A percentile compares a stretch with the other conserved stretches of the same genome.
These are phyloP conservation scores for Mionectes olivaceus DNA, from an alignment of 2,797 vertebrate genomes.

Conservation along the genomic window DNA sequence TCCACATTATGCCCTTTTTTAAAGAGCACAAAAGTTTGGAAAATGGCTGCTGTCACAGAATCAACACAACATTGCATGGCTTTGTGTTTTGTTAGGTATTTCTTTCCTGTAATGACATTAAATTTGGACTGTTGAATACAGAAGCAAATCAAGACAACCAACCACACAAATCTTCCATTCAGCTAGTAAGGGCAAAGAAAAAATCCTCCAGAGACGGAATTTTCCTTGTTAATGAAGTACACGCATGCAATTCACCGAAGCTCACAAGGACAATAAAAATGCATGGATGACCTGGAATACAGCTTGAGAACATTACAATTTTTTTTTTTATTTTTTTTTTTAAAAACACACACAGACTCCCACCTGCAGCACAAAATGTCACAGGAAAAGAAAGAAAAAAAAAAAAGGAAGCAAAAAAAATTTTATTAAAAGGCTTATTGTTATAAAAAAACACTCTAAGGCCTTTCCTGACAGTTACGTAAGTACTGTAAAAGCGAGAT, in stretches of 20 bases:
- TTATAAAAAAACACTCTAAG: conserved; percentile 42
- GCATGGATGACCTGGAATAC: not conserved
- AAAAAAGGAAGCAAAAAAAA: not conserved
- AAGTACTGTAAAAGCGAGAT: conserved; percentile 67
- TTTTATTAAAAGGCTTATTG: conserved; percentile 10
- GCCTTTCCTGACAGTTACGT: conserved; percentile 31
- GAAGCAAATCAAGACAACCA: conserved; percentile 6
- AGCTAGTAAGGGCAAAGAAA: not conserved
- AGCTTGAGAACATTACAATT: not conserved
- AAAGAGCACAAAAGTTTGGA: not conserved
- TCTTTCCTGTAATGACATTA: not conserved
- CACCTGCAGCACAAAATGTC: not conserved
- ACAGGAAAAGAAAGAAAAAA: not conserved
- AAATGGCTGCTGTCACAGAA: not conserved
- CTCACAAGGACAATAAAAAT: not conserved
- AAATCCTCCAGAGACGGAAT: not conserved
- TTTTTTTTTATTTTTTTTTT: not conserved
- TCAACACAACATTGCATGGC: not conserved
- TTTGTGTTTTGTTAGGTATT: not conserved
- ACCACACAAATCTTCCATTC: not conserved
- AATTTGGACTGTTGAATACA: not conserved
- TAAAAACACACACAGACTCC: no score
- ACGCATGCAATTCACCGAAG: not conserved
- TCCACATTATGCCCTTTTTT: not conserved
- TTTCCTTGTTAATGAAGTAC: not conserved